phyloP scores from a whole-genome alignment of 1,140 invertebrate species.

The Megathymus violae region DNA sequence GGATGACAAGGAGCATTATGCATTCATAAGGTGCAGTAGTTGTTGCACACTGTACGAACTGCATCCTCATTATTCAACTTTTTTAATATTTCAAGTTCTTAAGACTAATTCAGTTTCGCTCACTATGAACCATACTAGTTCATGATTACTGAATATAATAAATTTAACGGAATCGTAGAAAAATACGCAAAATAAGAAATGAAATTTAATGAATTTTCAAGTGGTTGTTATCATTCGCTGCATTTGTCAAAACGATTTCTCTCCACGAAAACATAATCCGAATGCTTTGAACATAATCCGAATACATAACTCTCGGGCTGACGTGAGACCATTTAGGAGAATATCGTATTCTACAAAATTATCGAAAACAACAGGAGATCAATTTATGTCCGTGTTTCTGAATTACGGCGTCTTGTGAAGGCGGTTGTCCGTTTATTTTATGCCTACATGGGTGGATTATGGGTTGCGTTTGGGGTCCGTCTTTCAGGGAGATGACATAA shows the following conservation, averaged over 20 bases:
- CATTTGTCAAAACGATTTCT: not conserved
- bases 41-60: too few relatives aligned
- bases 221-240: not conserved
- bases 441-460: constrained; percentile 35
- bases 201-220: not conserved
- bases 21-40: too few relatives aligned
- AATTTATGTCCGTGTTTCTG: constrained; percentile 43
- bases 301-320: constrained; percentile 12
- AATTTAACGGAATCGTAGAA: too few relatives aligned
- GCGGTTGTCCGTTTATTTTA: constrained; percentile 38
- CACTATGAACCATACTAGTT: too few relatives aligned
- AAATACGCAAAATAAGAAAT: too few relatives aligned
- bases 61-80: too few relatives aligned
- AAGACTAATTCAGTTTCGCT: too few relatives aligned
- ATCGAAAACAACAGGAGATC: constrained; percentile 50
- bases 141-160: too few relatives aligned
- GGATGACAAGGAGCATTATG: too few relatives aligned
- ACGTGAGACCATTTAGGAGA: constrained; percentile 23
- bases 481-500: constrained; percentile 38
- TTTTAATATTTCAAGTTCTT: too few relatives aligned
- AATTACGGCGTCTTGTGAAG: constrained; percentile 47
- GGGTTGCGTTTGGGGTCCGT: constrained; percentile 33
- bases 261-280: too few relatives aligned
- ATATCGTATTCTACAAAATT: constrained; percentile 46
- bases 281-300: constrained; percentile 11